Conservation (phyloP, 1,140 invertebrate genomes). For the Habropoda laboriosa region DNA sequence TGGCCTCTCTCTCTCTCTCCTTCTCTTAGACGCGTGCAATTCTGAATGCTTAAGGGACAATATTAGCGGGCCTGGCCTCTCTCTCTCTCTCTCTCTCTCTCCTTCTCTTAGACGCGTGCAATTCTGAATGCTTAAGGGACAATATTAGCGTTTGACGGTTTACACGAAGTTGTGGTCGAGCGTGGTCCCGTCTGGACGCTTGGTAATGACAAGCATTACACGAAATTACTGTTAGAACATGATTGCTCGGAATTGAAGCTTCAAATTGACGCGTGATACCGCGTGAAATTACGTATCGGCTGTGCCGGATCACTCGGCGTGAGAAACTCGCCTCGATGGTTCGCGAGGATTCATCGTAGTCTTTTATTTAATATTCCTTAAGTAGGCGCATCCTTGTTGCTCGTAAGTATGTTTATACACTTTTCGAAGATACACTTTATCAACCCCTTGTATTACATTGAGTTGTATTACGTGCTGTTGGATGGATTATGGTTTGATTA, state of each 20-base stretch:
- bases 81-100: background rate
- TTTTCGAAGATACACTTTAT: background rate
- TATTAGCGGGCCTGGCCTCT: slow-evolving; percentile 14
- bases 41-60: slow-evolving; percentile 19
- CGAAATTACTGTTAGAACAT: slow-evolving; percentile 21
- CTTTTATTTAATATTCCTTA: slow-evolving; percentile 3
- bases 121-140: slow-evolving; percentile 16
- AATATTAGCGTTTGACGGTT: slow-evolving; percentile 40
- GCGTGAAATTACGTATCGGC: slow-evolving; percentile 28
- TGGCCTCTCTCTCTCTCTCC: background rate
- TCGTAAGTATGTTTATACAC: background rate
- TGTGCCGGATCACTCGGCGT: background rate
- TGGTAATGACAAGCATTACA: slow-evolving; percentile 36
- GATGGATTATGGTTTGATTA: too few species aligned
- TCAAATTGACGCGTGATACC: slow-evolving; percentile 34
- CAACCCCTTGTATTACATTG: too few species aligned
- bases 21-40: background rate
- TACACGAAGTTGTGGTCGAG: slow-evolving; percentile 29
- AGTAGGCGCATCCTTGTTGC: background rate
- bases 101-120: background rate
- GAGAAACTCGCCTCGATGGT: slow-evolving; percentile 15
- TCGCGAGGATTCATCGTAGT: background rate
- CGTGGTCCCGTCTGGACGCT: background rate
- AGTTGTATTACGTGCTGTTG: too few species aligned
- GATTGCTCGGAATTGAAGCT: slow-evolving; percentile 36